Percentiles rank a stretch among this genome's conserved stretches.
phyloP scores from a whole-genome alignment of 2,797 vertebrate species.

The Typhlichthys eigenmanni region DNA sequence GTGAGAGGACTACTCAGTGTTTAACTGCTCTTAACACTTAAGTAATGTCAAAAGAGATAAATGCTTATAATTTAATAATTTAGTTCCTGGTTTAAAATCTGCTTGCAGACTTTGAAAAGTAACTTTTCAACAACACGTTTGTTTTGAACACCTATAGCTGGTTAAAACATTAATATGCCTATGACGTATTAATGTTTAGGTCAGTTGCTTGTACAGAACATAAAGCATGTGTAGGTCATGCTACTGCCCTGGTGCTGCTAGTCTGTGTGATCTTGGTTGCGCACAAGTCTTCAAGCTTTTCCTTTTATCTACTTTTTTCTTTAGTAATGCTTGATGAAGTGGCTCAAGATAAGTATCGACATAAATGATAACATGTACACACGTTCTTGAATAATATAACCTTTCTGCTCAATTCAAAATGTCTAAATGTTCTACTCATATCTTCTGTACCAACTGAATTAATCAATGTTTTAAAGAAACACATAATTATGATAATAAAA shows the following conservation, averaged over 20 bases:
- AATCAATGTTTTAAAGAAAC: constrained; percentile 54
- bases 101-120: constrained; percentile 88
- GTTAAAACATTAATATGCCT: neutral
- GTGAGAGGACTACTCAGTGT: constrained; percentile 1
- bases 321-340: constrained; percentile 57
- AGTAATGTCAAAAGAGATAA: constrained; percentile 62
- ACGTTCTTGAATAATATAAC: constrained; percentile 79
- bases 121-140: constrained; percentile 60
- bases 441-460: constrained; percentile 69
- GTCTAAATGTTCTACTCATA: constrained; percentile 42
- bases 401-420: constrained; percentile 40
- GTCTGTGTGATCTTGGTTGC: neutral
- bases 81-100: constrained; percentile 68
- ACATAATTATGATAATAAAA: constrained; percentile 56
- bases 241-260: neutral
- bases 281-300: neutral
- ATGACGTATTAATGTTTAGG: neutral
- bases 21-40: constrained; percentile 72
- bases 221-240: neutral
- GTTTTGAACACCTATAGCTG: neutral
- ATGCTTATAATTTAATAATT: constrained; percentile 22
- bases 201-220: neutral
- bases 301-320: neutral
- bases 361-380: constrained; percentile 85
- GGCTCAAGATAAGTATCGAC: constrained; percentile 48